These are phyloP conservation scores for Lasioglossum figueresi DNA, from an alignment of 2,888 invertebrate species.

Conservation along the genomic window DNA sequence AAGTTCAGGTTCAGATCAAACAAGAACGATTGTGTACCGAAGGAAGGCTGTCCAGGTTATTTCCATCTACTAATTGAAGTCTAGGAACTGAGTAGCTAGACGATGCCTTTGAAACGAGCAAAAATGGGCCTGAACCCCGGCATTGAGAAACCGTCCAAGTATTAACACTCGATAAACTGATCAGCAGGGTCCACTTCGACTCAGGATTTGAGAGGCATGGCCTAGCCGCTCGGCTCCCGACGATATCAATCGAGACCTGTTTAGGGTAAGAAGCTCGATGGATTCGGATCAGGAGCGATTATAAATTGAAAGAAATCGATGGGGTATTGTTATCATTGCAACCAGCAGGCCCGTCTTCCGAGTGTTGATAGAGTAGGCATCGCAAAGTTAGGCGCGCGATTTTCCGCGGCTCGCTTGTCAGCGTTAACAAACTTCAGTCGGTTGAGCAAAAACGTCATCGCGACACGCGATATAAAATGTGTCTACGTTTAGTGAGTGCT, in stretches of 20 bases:
- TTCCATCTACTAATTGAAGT: not conserved
- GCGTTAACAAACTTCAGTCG: not conserved
- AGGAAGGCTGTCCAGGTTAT: not conserved
- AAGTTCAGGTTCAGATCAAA: not conserved
- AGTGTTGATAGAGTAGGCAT: not conserved
- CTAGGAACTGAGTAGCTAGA: not conserved
- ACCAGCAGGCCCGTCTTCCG: not conserved
- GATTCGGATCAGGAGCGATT: not conserved
- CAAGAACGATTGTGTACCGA: not conserved
- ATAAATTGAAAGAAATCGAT: not conserved
- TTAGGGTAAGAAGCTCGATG: too few species aligned
- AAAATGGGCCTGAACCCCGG: not conserved
- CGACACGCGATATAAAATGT: not conserved
- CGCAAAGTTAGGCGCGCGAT: not conserved
- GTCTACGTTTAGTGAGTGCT: not conserved
- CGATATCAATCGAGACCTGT: too few species aligned
- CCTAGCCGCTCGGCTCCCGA: too few species aligned
- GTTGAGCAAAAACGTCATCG: slow-evolving; percentile 12
- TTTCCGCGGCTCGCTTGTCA: slow-evolving; percentile 21
- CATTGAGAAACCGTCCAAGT: not conserved
- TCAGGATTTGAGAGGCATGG: too few species aligned
- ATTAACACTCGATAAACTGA: too few species aligned
- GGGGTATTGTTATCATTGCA: not conserved
- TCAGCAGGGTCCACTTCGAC: not conserved
- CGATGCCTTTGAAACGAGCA: not conserved